These are phyloP conservation scores for Gerris lacustris DNA, from an alignment of 2,888 invertebrate species.

Conservation along the genomic window DNA sequence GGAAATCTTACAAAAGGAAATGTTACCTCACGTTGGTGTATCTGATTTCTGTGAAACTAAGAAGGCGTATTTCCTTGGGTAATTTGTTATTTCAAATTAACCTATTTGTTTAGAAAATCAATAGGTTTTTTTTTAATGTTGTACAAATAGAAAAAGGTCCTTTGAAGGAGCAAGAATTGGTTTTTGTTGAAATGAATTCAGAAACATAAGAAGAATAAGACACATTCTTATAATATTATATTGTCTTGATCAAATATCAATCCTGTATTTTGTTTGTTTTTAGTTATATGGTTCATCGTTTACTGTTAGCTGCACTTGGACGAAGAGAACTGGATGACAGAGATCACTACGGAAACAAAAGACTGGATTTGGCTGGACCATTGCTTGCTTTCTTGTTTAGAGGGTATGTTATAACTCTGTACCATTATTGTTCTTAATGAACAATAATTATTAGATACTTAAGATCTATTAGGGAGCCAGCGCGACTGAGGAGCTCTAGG, in stretches of 20 bases:
- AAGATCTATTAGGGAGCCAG: no score
- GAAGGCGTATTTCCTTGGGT: constrained; percentile 93
- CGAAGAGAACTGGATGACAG: constrained; percentile 96
- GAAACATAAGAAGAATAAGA: no score
- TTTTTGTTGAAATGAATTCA: no score
- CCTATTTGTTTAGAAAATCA: constrained; percentile 9
- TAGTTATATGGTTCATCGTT: constrained; percentile 91
- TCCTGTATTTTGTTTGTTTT: constrained; percentile 14
- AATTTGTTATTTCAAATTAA: constrained; percentile 24
- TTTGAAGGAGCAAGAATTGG: no score
- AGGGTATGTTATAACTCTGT: constrained; percentile 43
- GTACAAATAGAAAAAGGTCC: background rate
- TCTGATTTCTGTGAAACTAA: constrained; percentile 99
- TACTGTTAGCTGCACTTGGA: constrained; percentile 84
- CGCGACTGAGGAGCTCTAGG: background rate
- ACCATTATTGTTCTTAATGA: background rate
- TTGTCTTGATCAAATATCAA: no score
- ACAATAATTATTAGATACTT: background rate
- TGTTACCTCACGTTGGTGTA: constrained; percentile 98
- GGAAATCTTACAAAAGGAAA: constrained; percentile 99
- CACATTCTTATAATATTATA: no score
- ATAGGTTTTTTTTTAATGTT: background rate
- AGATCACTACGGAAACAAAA: constrained; percentile 99
- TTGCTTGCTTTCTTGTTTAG: constrained; percentile 91
- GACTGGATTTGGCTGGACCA: constrained; percentile 94